Base-by-base conservation (phyloP, 2,888 invertebrate species). In the Monopis laevigella region DNA sequence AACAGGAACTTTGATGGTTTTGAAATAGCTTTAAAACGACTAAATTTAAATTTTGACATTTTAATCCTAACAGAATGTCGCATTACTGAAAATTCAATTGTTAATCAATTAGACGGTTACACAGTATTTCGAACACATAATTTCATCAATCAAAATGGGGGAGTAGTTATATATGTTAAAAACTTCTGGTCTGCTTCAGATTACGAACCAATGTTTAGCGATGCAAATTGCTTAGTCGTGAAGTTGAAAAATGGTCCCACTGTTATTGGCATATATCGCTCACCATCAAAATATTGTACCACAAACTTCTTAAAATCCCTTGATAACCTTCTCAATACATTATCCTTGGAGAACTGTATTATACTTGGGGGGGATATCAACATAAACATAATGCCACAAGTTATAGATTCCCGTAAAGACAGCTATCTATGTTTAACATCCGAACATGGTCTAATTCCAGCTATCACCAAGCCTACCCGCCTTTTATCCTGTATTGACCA, bases 11-110 rank as follows among this genome's bases (percentile, higher is more conserved):
- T 47, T 26, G 38, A 48, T 14, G 3, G 19, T 8, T 43, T 48
- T 10, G 10, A 36, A 1, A 28, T 45, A 2, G 39, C 38, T 2
- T 16, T 46, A 2, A 11, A 17, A 29, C 27, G 47, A 11, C 3
- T 43, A n/a, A 39, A 36, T 10, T 34, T 36, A n/a, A 2, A 14
- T 10, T 40, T 43, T 40, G 46, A 48, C 27, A 27, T 45, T 1
- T 40, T 47, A 5, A 27, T 48, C n/a, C 19, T 48, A 6, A 47
- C 45, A 1, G 50, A 50, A 8, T 49, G 49, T 29, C 45, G 47
- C 41, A 32, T 47, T 1, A 14, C 16, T 16, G 32, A 45, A 2
- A 13, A 12, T 19, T 19, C 43, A 2, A 10, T 39, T 4, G 45
- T 48, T 7, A 43, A 44, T 1, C 45, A 41, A 21, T 17, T 46